Percentiles rank a stretch among this genome's conserved stretches.
Evolutionary conservation across 1,140 invertebrate genomes (phyloP).

Genomic region (Alviniconcha marisindica): DNA sequence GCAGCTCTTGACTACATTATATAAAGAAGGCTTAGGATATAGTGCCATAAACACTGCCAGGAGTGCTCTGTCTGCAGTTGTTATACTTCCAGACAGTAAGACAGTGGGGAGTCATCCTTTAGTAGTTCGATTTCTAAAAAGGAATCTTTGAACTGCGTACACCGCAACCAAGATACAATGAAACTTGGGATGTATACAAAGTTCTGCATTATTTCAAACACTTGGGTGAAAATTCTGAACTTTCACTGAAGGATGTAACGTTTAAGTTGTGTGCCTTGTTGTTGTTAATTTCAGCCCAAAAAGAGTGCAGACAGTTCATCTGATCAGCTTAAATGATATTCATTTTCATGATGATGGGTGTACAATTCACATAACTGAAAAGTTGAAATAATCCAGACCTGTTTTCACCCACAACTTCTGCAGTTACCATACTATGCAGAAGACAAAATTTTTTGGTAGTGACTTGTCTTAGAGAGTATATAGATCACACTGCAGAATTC

Average conservation of each 20-base stretch:
- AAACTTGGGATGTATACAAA: conserved; percentile 2
- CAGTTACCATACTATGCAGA: neutral
- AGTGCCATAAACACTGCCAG: conserved; percentile 45
- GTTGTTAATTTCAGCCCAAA: neutral
- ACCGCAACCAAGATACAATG: neutral
- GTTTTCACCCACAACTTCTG: neutral
- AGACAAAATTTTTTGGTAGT: neutral
- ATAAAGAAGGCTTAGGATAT: conserved; percentile 31
- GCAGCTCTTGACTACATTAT: conserved; percentile 37
- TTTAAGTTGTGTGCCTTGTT: neutral
- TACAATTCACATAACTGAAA: neutral
- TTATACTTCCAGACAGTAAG: too few relatives aligned
- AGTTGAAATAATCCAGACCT: neutral
- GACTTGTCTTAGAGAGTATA: neutral
- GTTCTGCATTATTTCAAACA: neutral
- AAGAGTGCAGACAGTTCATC: neutral
- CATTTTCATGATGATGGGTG: neutral
- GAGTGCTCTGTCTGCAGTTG: conserved; percentile 23
- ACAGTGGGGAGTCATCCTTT: conserved; percentile 20
- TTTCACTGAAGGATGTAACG: neutral
- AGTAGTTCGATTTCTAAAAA: neutral
- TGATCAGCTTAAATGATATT: neutral
- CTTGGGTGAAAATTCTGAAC: neutral
- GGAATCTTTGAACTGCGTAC: neutral
- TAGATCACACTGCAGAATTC: neutral